Base-by-base conservation (phyloP, 2,797 vertebrate species). In the Leuciscus waleckii region DNA sequence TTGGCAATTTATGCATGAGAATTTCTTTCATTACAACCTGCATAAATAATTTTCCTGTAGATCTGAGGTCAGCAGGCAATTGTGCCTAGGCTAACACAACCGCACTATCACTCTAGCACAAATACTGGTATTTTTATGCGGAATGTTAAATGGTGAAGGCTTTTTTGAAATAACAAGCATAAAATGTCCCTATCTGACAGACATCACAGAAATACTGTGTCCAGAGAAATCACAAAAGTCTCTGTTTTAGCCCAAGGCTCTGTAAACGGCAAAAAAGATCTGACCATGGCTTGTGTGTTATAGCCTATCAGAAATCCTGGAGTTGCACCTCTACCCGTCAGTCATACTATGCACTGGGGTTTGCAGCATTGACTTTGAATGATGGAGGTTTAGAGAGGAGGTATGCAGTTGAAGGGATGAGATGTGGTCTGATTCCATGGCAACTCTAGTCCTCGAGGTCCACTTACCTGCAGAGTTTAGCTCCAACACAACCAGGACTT, bases 141-240 rank as follows among this genome's bases (percentile, higher is more conserved):
- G 29, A 63, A 76, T 39, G 2, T 69, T 61, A 56, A 61, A 41
- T 2, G 23, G 37, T 7, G 16, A 41, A 10, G 7, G 14, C 37
- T 8, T 43, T 79, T 63, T 61, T 11, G 9, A 41, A 65, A 29
- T 21, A 43, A 46, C 58, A 32, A 54, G 58, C 21, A 75, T 19
- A 39, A 41, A 75, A 23, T 65, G 26, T 73, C 19, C 32, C 23
- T 35, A 5, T 46, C 41, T 46, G 70, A 65, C 32, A 65, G 69
- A 58, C 41, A 58, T 75, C 41, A 14, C 17, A 37, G 61, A 75
- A 75, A 83, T 46, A 43, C 39, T 29, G 35, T 21, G 54, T 56
- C 79, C 51, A 71, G 58, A 65, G 21, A 83, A 75, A 75, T 74
- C 69, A 46, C 39, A 82, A 39, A 19, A 74, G 19, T 37, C n/a